phyloP scores from a whole-genome alignment of 1,140 invertebrate species.

The Augochlora pura region DNA sequence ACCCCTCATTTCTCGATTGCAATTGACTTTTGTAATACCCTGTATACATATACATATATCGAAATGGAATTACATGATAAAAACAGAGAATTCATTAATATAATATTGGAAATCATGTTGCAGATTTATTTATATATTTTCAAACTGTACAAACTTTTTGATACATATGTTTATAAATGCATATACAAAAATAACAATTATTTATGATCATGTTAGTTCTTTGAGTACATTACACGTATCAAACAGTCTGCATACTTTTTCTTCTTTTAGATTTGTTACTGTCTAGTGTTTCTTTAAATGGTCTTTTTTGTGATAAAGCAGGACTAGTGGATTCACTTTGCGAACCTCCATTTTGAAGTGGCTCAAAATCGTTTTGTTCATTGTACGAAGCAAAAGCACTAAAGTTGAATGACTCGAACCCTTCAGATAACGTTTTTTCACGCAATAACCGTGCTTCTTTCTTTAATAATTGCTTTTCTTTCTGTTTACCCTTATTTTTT shows the following conservation, averaged over 20 bases:
- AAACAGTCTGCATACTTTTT: slow-evolving; percentile 48
- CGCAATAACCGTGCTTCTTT: slow-evolving; percentile 77
- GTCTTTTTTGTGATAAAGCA: slow-evolving; percentile 57
- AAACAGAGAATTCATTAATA: neutral
- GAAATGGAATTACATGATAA: no score
- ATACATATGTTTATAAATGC: slow-evolving; percentile 48
- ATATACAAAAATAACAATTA: slow-evolving; percentile 62
- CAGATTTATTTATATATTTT: slow-evolving; percentile 40
- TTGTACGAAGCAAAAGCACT: slow-evolving; percentile 54
- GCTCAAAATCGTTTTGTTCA: slow-evolving; percentile 28
- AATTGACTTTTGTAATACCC: no score
- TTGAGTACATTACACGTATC: slow-evolving; percentile 19
- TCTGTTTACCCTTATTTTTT: slow-evolving; percentile 71
- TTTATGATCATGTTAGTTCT: slow-evolving; percentile 9
- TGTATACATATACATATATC: no score
- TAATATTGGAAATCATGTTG: slow-evolving; percentile 5
- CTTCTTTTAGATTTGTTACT: slow-evolving; percentile 63
- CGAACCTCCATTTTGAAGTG: slow-evolving; percentile 48
- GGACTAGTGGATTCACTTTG: slow-evolving; percentile 10
- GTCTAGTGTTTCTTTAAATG: slow-evolving; percentile 30
- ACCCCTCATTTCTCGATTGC: no score
- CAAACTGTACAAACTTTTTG: slow-evolving; percentile 41
- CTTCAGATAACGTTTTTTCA: slow-evolving; percentile 73
- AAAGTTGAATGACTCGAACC: slow-evolving; percentile 68
- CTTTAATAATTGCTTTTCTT: slow-evolving; percentile 76